These are phyloP conservation scores for Harlomillsia oculata DNA, from an alignment of 1,140 invertebrate genomes.

Conservation along the genomic window DNA sequence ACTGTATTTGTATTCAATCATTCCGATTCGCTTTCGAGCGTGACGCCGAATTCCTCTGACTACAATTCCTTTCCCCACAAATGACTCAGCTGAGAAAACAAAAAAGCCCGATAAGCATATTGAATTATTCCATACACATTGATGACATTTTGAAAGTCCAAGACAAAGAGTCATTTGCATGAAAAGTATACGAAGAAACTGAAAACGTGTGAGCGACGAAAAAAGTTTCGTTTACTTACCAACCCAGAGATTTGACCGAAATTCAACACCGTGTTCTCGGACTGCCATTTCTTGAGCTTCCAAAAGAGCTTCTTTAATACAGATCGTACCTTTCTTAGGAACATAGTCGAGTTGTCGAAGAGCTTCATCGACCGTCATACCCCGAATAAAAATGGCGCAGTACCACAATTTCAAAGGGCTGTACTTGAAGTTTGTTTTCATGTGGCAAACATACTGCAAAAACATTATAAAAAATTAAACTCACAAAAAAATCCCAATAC, in stretches of 20 bases:
- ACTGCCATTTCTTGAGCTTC: slow-evolving; percentile 85
- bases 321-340: slow-evolving; percentile 66
- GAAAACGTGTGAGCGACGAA: too few relatives aligned
- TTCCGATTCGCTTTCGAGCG: slow-evolving; percentile 56
- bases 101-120: slow-evolving; percentile 34
- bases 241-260: slow-evolving; percentile 90
- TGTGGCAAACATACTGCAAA: slow-evolving; percentile 71
- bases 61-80: slow-evolving; percentile 59
- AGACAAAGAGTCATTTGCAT: too few relatives aligned
- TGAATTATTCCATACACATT: too few relatives aligned
- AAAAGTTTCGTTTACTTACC: slow-evolving; percentile 54
- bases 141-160: too few relatives aligned
- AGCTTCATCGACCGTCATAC: slow-evolving; percentile 88
- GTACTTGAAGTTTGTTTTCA: slow-evolving; percentile 74
- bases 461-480: slow-evolving; percentile 2
- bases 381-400: slow-evolving; percentile 70
- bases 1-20: slow-evolving; percentile 65
- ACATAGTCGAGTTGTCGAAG: slow-evolving; percentile 79
- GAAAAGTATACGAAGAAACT: too few relatives aligned
- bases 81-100: slow-evolving; percentile 69
- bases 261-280: slow-evolving; percentile 85
- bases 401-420: slow-evolving; percentile 88
- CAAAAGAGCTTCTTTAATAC: slow-evolving; percentile 66
- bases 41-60: slow-evolving; percentile 77
- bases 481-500: too few relatives aligned